phyloP scores from a whole-genome alignment of 1,140 invertebrate species.

The Dinoponera quadriceps region DNA sequence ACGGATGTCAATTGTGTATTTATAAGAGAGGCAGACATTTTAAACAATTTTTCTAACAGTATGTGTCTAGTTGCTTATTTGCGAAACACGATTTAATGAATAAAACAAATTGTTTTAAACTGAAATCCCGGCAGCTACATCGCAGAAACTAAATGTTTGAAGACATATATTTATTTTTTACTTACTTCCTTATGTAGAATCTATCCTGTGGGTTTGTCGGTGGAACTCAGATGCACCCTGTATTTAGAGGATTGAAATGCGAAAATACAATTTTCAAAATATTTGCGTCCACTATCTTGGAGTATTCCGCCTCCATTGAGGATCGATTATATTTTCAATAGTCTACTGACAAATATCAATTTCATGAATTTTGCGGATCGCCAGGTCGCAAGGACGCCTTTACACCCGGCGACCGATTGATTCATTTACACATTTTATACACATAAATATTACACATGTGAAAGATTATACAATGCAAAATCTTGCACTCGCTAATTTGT shows the following conservation, averaged over 20 bases:
- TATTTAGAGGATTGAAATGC: not conserved
- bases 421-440: not conserved
- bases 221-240: too few species aligned
- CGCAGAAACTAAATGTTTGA: too few species aligned
- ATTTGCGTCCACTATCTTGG: not conserved
- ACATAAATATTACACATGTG: not conserved
- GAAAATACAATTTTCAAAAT: slow-evolving; percentile 45
- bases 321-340: slow-evolving; percentile 2
- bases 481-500: slow-evolving; percentile 2
- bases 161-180: too few species aligned
- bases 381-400: not conserved
- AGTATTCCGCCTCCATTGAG: not conserved
- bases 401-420: not conserved
- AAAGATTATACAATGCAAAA: slow-evolving; percentile 10
- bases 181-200: too few species aligned
- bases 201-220: too few species aligned
- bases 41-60: too few species aligned
- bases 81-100: too few species aligned
- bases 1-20: too few species aligned
- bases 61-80: too few species aligned
- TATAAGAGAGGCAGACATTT: too few species aligned
- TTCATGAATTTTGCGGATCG: slow-evolving; percentile 21
- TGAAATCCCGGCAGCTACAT: too few species aligned
- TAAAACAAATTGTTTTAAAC: too few species aligned
- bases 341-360: slow-evolving; percentile 23